Evolutionary conservation across 1,140 invertebrate genomes (phyloP).

Genomic region (Pissodes strobi): DNA sequence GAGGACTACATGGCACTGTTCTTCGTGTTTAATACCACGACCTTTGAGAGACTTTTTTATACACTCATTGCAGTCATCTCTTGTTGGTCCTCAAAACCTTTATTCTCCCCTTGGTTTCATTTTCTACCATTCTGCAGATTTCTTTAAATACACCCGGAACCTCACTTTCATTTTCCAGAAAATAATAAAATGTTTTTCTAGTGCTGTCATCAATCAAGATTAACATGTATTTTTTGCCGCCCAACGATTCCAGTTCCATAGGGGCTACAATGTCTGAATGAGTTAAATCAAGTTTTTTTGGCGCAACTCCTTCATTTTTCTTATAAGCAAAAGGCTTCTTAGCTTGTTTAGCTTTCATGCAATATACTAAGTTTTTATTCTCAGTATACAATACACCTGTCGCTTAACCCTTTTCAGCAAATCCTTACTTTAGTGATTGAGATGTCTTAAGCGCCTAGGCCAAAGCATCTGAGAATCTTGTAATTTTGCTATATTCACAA

Average conservation of each 20-base stretch:
- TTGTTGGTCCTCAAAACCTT: slow-evolving; percentile 43
- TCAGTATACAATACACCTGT: too few species aligned
- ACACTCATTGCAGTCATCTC: slow-evolving; percentile 48
- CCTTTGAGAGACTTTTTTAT: slow-evolving; percentile 41
- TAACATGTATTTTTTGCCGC: slow-evolving; percentile 51
- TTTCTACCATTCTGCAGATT: slow-evolving; percentile 49
- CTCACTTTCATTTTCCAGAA: slow-evolving; percentile 46
- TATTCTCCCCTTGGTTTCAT: slow-evolving; percentile 44
- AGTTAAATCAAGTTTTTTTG: slow-evolving; percentile 30
- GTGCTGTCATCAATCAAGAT: slow-evolving; percentile 54
- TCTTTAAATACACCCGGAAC: slow-evolving; percentile 41
- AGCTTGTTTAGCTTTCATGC: slow-evolving; percentile 38
- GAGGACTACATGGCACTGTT: slow-evolving; percentile 53
- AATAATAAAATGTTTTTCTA: slow-evolving; percentile 48
- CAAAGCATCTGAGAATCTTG: too few species aligned
- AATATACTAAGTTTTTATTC: too few species aligned
- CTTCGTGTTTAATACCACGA: slow-evolving; percentile 52
- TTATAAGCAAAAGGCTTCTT: slow-evolving; percentile 25
- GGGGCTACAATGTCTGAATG: slow-evolving; percentile 36
- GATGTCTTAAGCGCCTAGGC: too few species aligned
- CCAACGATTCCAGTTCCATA: slow-evolving; percentile 30
- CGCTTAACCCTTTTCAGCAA: too few species aligned
- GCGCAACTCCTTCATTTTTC: slow-evolving; percentile 21
- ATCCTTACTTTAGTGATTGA: too few species aligned
- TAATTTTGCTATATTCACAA: too few species aligned